Conservation (phyloP, 2,797 vertebrate species). For the Triplophysa bombifrons region DNA sequence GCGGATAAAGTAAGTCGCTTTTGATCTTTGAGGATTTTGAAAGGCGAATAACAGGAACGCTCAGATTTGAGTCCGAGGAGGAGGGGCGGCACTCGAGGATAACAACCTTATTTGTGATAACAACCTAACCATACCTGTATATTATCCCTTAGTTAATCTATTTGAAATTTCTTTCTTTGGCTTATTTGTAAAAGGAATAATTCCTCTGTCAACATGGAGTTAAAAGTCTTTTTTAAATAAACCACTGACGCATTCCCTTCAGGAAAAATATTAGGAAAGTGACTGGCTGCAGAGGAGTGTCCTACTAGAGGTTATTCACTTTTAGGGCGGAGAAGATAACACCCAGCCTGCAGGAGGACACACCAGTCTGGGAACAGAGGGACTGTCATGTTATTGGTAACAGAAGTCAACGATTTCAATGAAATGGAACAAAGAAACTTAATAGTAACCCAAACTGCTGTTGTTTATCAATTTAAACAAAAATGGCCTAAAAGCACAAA, state of each 20-base stretch:
- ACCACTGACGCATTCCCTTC: neutral
- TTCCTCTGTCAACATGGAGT: no score
- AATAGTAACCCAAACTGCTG: no score
- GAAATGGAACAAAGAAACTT: no score
- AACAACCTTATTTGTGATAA: neutral
- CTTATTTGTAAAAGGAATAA: no score
- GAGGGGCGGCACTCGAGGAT: neutral
- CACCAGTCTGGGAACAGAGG: slow-evolving; percentile 20
- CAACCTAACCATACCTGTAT: no score
- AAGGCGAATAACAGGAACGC: neutral
- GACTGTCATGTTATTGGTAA: neutral
- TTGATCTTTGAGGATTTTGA: slow-evolving; percentile 31
- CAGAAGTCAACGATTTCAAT: neutral
- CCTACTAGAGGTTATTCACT: slow-evolving; percentile 21
- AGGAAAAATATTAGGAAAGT: slow-evolving; percentile 27
- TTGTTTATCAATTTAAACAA: no score
- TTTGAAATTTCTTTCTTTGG: no score
- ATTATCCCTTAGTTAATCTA: no score
- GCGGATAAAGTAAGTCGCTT: slow-evolving; percentile 35
- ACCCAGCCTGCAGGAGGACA: slow-evolving; percentile 44
- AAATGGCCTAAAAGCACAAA: no score
- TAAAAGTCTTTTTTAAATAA: no score
- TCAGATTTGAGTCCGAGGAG: slow-evolving; percentile 5
- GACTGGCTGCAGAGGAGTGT: slow-evolving; percentile 26
- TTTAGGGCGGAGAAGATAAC: slow-evolving; percentile 36